A percentile compares a stretch with the other conserved stretches of the same genome.
Conservation (phyloP, 1,140 invertebrate species). For the Lasioglossum albipes region DNA sequence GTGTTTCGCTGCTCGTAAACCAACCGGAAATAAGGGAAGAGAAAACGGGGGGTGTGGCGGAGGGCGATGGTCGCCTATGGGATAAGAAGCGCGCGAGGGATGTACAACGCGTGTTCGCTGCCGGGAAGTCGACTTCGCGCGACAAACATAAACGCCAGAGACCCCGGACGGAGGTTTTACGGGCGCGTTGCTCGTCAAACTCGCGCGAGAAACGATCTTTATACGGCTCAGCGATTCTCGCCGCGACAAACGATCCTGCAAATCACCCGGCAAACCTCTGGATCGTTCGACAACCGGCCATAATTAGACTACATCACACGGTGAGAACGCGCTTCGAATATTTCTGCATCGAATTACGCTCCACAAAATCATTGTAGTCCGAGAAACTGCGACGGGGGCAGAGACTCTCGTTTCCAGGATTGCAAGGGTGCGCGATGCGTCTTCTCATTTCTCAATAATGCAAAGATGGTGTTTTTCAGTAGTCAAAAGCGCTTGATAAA, state of each 20-base stretch:
- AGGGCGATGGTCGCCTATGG: neutral
- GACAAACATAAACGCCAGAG: neutral
- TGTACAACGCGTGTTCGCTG: neutral
- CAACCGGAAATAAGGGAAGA: neutral
- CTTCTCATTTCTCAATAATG: no score
- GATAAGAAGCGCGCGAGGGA: conserved; percentile 1
- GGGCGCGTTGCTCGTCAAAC: conserved; percentile 35
- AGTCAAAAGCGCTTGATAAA: no score
- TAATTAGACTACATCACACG: no score
- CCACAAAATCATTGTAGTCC: no score
- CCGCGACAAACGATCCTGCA: neutral
- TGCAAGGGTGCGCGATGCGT: no score
- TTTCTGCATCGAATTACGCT: no score
- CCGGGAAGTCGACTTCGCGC: neutral
- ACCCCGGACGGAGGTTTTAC: conserved; percentile 10
- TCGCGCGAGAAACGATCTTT: conserved; percentile 2
- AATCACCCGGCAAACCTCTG: no score
- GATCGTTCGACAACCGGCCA: no score
- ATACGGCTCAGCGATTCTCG: neutral
- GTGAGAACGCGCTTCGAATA: no score
- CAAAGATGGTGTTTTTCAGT: no score
- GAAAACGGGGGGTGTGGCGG: neutral
- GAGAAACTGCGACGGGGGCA: no score
- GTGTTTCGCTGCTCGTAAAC: conserved; percentile 5
- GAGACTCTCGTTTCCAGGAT: no score